These are phyloP conservation scores for Elanus axillaris DNA, from an alignment of 2,113 vertebrate species.

Conservation along the genomic window DNA sequence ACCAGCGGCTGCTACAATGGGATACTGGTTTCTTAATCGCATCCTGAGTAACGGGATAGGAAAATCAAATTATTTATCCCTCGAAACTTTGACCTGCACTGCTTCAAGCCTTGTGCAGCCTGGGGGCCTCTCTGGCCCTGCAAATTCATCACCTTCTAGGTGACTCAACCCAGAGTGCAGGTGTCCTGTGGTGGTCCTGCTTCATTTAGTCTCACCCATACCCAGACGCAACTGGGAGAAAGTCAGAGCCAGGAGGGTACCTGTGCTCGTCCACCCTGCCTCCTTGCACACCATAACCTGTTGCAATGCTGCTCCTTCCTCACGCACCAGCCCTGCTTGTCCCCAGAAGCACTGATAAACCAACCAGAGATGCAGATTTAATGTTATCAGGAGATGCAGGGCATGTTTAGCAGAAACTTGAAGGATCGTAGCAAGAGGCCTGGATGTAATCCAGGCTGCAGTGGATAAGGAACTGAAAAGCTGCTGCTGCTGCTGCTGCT, in stretches of 20 bases:
- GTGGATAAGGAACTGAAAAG: slow-evolving; percentile 52
- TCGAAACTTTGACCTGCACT: background rate
- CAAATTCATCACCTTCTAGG: background rate
- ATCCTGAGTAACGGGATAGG: background rate
- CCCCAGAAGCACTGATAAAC: background rate
- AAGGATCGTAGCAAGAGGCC: slow-evolving; percentile 35
- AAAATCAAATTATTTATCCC: slow-evolving; percentile 45
- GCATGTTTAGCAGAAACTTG: slow-evolving; percentile 37
- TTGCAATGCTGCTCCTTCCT: background rate
- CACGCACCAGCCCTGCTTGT: background rate
- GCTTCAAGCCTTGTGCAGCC: background rate
- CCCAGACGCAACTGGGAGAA: background rate
- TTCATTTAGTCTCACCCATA: background rate
- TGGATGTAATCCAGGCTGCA: slow-evolving; percentile 51
- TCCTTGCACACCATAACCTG: background rate
- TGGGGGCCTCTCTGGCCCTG: background rate
- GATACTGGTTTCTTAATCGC: slow-evolving; percentile 38
- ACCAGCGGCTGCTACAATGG: background rate
- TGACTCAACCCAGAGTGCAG: fast-evolving
- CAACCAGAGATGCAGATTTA: slow-evolving; percentile 30
- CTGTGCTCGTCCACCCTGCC: background rate
- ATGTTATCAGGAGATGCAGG: slow-evolving; percentile 24
- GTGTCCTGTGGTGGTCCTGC: background rate
- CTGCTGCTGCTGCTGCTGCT: background rate
- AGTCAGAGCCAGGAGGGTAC: background rate